Conservation (phyloP, 2,113 vertebrate genomes). For the Chauna torquata region DNA sequence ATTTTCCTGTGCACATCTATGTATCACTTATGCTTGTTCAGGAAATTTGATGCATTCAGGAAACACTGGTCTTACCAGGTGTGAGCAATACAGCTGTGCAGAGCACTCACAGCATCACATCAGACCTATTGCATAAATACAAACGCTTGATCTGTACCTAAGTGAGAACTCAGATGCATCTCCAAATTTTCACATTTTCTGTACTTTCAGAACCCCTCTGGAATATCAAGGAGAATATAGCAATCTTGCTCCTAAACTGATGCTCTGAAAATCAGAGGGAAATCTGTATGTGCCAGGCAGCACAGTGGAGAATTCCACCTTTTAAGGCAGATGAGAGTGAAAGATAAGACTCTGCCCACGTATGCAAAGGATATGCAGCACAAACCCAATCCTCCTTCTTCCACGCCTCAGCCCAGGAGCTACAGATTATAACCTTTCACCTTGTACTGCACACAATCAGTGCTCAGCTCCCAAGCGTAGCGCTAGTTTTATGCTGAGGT, state of each 20-base stretch:
- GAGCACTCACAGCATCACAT: not conserved
- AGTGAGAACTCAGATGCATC: not conserved
- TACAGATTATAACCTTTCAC: not conserved
- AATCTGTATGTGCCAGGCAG: not conserved
- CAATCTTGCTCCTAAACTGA: not conserved
- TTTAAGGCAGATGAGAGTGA: not conserved
- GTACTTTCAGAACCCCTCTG: not conserved
- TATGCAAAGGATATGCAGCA: not conserved
- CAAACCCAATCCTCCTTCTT: not conserved
- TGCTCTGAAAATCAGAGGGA: not conserved
- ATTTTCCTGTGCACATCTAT: not conserved
- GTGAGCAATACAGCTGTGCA: not conserved
- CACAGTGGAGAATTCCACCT: not conserved
- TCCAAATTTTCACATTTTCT: not conserved
- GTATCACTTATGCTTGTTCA: not conserved
- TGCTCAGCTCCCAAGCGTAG: not conserved
- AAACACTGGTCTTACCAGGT: slow-evolving; percentile 18
- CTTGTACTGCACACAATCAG: not conserved
- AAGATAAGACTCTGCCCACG: not conserved
- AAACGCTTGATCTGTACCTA: not conserved
- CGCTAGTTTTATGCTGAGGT: not conserved
- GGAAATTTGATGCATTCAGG: not conserved
- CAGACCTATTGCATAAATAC: not conserved
- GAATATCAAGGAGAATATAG: not conserved
- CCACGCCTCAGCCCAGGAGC: not conserved